Evolutionary conservation across 1,140 invertebrate species (phyloP).

Genomic region (Hyles vespertilio): DNA sequence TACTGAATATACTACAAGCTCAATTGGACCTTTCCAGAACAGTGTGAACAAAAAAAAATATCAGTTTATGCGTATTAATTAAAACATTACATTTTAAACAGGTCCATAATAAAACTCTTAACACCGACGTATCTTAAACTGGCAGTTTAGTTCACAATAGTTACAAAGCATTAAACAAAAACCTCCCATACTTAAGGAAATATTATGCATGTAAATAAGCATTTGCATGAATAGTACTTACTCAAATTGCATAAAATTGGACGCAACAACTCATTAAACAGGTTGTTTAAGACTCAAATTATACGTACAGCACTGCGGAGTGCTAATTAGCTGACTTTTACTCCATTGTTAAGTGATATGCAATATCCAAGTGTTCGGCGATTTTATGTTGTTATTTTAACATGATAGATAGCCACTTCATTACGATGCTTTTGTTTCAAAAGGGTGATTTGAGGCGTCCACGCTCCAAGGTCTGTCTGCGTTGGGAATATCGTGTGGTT

Average conservation of each 20-base stretch:
- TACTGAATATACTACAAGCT: no score
- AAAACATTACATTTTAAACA: no score
- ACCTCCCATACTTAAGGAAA: background rate
- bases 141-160: background rate
- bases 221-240: constrained; percentile 17
- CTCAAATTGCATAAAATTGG: constrained; percentile 23
- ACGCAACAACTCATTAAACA: constrained; percentile 20
- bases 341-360: constrained; percentile 19
- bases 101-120: no score
- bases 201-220: constrained; percentile 10
- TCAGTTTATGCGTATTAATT: no score
- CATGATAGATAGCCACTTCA: no score
- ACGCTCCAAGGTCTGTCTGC: no score
- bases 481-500: no score
- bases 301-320: constrained; percentile 12
- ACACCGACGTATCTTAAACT: no score
- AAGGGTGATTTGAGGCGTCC: no score
- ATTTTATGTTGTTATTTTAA: constrained; percentile 1
- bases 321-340: constrained; percentile 20
- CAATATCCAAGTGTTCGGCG: constrained; percentile 11
- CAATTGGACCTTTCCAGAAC: no score
- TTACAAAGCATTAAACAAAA: constrained; percentile 2
- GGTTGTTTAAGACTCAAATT: constrained; percentile 21
- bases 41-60: no score
- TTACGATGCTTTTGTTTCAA: no score